These are phyloP conservation scores for Echinometra lucunter DNA, from an alignment of 53 echinoderm and acorn worm genomes.

Conservation along the genomic window DNA sequence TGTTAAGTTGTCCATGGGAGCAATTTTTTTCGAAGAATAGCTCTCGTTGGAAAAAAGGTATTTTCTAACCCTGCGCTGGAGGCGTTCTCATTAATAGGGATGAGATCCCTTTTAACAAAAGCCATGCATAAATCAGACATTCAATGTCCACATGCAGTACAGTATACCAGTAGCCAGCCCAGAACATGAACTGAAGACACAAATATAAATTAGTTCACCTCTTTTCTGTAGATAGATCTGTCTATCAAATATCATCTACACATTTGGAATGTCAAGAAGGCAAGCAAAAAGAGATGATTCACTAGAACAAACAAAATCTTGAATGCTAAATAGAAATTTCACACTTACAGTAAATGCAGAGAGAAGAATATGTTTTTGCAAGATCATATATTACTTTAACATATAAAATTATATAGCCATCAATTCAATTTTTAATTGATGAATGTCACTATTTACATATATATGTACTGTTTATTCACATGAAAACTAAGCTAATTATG, in stretches of 20 bases:
- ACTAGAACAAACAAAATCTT: background rate
- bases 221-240: background rate
- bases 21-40: no score
- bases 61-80: no score
- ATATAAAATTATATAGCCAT: background rate
- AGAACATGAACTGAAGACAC: no score
- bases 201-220: no score
- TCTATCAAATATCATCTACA: background rate
- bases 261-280: conserved; percentile 22
- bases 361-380: background rate
- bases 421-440: background rate
- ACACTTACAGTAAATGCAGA: background rate
- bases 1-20: no score
- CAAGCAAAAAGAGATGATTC: background rate
- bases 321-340: background rate
- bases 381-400: background rate
- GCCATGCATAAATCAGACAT: no score
- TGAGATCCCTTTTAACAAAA: no score
- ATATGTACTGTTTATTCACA: background rate
- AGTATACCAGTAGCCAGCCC: no score
- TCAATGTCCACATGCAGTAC: no score
- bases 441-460: background rate
- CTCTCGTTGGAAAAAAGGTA: no score
- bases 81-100: no score
- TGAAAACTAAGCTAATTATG: background rate